These are phyloP conservation scores for Acipenser oxyrinchus DNA, from an alignment of 2,797 vertebrate genomes.

Conservation along the genomic window DNA sequence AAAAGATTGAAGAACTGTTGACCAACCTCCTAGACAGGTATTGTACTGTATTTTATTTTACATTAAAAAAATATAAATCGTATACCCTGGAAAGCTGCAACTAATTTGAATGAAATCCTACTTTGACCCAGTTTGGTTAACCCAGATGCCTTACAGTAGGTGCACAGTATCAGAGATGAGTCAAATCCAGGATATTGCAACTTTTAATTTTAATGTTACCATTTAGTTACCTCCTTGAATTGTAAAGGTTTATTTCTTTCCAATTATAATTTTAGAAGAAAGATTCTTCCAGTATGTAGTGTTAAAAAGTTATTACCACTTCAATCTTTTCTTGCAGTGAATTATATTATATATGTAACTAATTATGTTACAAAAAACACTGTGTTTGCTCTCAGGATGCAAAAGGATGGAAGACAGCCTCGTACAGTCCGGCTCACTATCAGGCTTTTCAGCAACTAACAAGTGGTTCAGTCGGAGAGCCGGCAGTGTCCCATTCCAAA, in stretches of 20 bases:
- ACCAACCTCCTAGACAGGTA: conserved; percentile 68
- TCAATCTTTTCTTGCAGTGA: no score
- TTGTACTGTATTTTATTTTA: neutral
- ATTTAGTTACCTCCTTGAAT: no score
- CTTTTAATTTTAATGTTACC: no score
- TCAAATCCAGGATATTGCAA: no score
- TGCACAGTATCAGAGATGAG: no score
- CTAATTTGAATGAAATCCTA: neutral
- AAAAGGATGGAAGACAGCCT: conserved; percentile 71
- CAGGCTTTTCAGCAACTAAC: conserved; percentile 49
- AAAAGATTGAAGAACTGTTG: conserved; percentile 71
- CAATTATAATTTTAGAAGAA: no score
- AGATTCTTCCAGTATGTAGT: no score
- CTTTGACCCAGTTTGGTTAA: neutral
- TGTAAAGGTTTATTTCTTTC: no score
- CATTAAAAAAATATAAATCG: neutral
- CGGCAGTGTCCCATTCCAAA: conserved; percentile 75
- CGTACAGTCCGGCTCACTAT: conserved; percentile 70
- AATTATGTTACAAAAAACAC: no score
- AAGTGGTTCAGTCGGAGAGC: conserved; percentile 72
- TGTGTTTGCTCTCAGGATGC: conserved; percentile 48
- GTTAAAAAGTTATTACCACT: no score
- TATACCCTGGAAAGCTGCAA: neutral
- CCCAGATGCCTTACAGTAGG: no score
- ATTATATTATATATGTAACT: no score